phyloP scores from a whole-genome alignment of 2,113 vertebrate genomes.

The Brachyhypopomus occidentalis region DNA sequence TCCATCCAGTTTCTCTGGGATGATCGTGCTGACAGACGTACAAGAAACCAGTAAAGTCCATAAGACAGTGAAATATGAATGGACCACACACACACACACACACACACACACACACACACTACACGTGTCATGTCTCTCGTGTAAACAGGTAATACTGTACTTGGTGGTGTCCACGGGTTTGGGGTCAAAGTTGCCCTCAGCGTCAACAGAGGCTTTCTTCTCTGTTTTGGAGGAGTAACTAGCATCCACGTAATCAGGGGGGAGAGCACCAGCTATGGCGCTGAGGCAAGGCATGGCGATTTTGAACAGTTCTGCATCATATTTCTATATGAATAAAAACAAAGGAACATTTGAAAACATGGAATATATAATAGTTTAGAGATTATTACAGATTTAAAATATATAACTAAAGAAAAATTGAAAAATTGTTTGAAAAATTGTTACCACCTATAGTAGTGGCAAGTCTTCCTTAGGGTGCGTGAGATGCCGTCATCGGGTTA shows the following conservation, averaged over 20 bases:
- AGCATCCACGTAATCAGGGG: slow-evolving; percentile 91
- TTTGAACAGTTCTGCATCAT: slow-evolving; percentile 87
- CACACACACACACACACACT: not conserved
- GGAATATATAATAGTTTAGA: no score
- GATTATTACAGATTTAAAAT: no score
- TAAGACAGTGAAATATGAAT: not conserved
- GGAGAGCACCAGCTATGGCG: slow-evolving; percentile 89
- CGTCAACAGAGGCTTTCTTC: slow-evolving; percentile 92
- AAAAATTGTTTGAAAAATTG: no score
- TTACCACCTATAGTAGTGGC: no score
- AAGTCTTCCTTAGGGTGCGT: no score
- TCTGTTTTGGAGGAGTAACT: slow-evolving; percentile 92
- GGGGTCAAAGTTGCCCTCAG: slow-evolving; percentile 93
- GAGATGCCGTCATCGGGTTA: no score
- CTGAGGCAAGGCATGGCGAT: slow-evolving; percentile 93
- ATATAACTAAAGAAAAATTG: no score
- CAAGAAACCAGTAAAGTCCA: slow-evolving; percentile 13
- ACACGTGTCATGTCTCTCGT: no score
- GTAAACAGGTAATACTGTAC: slow-evolving; percentile 63
- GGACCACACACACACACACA: not conserved
- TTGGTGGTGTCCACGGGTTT: slow-evolving; percentile 92
- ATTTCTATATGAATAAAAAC: slow-evolving; percentile 75
- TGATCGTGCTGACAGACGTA: slow-evolving; percentile 80
- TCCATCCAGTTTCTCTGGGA: slow-evolving; percentile 87
- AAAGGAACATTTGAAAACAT: not conserved